Conservation (phyloP, 2,113 vertebrate genomes). For the Serinus canaria region DNA sequence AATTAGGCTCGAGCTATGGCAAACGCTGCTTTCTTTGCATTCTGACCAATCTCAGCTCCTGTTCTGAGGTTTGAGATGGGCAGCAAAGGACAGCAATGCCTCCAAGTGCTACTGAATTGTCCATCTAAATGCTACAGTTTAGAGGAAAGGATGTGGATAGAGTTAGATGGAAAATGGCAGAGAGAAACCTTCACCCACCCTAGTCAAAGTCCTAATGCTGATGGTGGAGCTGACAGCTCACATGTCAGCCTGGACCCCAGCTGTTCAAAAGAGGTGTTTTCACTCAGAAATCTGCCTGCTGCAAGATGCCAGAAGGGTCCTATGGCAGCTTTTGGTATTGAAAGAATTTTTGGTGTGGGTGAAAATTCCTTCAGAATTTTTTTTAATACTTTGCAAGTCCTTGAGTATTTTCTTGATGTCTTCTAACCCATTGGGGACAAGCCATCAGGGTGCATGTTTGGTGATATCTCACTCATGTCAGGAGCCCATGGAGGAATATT, state of each 20-base stretch:
- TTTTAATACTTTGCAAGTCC: not conserved
- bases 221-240: not conserved
- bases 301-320: not conserved
- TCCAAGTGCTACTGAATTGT: not conserved
- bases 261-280: not conserved
- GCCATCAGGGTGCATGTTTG: not conserved
- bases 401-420: not conserved
- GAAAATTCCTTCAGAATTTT: not conserved
- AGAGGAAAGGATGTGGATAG: not conserved
- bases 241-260: not conserved
- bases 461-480: not conserved
- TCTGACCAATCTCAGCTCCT: not conserved
- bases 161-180: not conserved
- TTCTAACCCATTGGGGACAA: not conserved
- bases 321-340: not conserved
- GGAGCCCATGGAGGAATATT: not conserved
- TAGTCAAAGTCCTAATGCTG: not conserved
- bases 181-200: not conserved
- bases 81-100: not conserved
- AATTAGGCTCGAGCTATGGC: not conserved
- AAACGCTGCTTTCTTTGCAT: fast-evolving
- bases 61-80: not conserved
- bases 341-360: not conserved
- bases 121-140: not conserved
- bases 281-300: not conserved